These are phyloP conservation scores for Corythucha ciliata DNA, from an alignment of 2,888 invertebrate genomes.

Conservation along the genomic window DNA sequence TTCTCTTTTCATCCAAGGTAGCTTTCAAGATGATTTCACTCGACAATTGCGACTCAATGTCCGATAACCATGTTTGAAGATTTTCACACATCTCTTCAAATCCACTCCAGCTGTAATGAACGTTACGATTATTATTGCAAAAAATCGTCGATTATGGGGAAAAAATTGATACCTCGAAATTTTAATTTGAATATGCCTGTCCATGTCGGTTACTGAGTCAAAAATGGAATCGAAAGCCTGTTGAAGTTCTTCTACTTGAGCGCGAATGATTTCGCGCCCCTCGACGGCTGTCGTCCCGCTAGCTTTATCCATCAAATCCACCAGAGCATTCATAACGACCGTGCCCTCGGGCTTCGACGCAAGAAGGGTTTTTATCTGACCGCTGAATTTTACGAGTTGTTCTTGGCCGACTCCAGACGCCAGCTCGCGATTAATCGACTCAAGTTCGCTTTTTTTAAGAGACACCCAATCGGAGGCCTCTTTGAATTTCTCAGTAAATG, in stretches of 20 bases:
- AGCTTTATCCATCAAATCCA: constrained; percentile 79
- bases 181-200: constrained; percentile 72
- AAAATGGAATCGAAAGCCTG: constrained; percentile 71
- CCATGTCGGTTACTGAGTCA: constrained; percentile 66
- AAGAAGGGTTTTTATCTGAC: constrained; percentile 61
- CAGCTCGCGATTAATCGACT: constrained; percentile 23
- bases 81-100: constrained; percentile 77
- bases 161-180: constrained; percentile 47
- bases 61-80: constrained; percentile 68
- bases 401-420: constrained; percentile 25
- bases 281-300: constrained; percentile 73
- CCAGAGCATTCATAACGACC: constrained; percentile 67
- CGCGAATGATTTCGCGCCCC: constrained; percentile 48
- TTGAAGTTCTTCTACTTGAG: constrained; percentile 74
- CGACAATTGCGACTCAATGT: constrained; percentile 64
- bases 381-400: constrained; percentile 58
- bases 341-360: constrained; percentile 66
- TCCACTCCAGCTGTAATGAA: constrained; percentile 60
- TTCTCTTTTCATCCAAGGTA: constrained; percentile 83
- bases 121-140: not conserved
- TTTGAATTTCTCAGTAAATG: constrained; percentile 72
- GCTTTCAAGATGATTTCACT: constrained; percentile 71
- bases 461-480: constrained; percentile 74
- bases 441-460: constrained; percentile 21
- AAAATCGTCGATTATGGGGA: too few relatives aligned